These are phyloP conservation scores for Macropus fuliginosus DNA, from an alignment of 2,797 vertebrate species.

Conservation along the genomic window DNA sequence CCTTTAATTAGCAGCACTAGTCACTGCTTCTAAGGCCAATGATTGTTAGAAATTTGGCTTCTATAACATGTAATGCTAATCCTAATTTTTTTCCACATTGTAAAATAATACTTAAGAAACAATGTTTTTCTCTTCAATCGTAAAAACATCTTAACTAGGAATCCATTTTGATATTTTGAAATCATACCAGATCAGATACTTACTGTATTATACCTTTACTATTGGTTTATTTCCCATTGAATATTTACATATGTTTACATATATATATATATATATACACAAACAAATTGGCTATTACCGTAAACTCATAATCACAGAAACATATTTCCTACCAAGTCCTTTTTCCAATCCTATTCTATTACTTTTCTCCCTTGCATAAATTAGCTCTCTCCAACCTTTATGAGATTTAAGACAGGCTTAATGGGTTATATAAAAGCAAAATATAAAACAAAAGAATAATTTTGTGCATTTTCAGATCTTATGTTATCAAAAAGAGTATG, in stretches of 20 bases:
- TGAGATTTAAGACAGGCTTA: conserved; percentile 47
- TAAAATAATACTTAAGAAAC: background rate
- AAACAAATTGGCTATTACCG: conserved; percentile 32
- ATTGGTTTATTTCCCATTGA: background rate
- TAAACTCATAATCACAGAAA: background rate
- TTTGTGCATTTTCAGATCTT: conserved; percentile 19
- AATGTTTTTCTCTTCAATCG: background rate
- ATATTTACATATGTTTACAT: background rate
- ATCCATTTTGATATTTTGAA: background rate
- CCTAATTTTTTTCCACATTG: background rate
- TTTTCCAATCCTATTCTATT: conserved; percentile 3
- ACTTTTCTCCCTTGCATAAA: conserved; percentile 1
- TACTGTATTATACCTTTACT: background rate
- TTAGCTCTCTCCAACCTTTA: conserved; percentile 33
- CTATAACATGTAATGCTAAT: background rate
- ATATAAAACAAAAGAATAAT: conserved; percentile 32
- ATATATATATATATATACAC: background rate
- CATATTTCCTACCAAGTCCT: background rate
- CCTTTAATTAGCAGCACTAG: background rate
- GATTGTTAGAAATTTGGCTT: background rate
- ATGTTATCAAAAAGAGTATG: conserved; percentile 4
- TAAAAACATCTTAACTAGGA: background rate
- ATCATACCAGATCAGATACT: background rate
- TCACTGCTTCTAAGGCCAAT: background rate
- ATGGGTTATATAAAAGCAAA: conserved; percentile 56